phyloP scores from a whole-genome alignment of 2,113 vertebrate genomes.

The Nothoprocta perdicaria region DNA sequence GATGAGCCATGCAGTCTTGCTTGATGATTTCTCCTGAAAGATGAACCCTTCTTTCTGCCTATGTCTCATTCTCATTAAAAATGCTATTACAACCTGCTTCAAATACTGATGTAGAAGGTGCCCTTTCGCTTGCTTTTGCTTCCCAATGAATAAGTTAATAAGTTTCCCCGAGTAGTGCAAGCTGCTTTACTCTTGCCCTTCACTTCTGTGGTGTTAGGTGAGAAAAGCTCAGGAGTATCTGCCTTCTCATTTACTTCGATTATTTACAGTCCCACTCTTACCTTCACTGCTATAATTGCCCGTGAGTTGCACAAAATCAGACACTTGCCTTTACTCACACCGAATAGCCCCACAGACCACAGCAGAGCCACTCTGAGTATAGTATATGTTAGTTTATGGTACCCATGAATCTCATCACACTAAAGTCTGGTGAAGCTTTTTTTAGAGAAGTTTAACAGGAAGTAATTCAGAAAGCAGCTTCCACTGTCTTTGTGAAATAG shows the following conservation, averaged over 20 bases:
- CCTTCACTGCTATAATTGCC: conserved; percentile 27
- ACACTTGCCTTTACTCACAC: conserved; percentile 27
- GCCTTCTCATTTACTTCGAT: conserved; percentile 39
- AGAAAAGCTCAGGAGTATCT: conserved; percentile 43
- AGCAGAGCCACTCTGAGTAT: not conserved
- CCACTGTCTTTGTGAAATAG: conserved; percentile 30
- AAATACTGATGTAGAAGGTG: conserved; percentile 44
- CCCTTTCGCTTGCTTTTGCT: conserved; percentile 41
- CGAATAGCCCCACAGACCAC: not conserved
- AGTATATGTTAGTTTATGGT: conserved; percentile 33
- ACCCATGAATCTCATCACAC: not conserved
- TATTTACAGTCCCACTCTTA: conserved; percentile 46
- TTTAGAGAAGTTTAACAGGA: conserved; percentile 10
- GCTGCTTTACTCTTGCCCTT: conserved; percentile 35
- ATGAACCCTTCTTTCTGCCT: conserved; percentile 1
- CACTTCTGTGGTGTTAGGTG: not conserved
- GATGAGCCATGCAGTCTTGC: not conserved
- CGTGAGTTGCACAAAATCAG: conserved; percentile 39
- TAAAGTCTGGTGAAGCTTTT: not conserved
- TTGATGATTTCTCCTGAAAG: conserved; percentile 36
- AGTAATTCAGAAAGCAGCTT: conserved; percentile 32
- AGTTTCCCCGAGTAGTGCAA: not conserved
- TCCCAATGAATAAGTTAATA: conserved; percentile 40
- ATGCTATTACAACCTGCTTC: conserved; percentile 27
- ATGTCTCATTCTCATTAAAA: conserved; percentile 35